A percentile compares a stretch with the other conserved stretches of the same genome.
phyloP scores from a whole-genome alignment of 2,797 vertebrate genomes.

The Spondyliosoma cantharus region DNA sequence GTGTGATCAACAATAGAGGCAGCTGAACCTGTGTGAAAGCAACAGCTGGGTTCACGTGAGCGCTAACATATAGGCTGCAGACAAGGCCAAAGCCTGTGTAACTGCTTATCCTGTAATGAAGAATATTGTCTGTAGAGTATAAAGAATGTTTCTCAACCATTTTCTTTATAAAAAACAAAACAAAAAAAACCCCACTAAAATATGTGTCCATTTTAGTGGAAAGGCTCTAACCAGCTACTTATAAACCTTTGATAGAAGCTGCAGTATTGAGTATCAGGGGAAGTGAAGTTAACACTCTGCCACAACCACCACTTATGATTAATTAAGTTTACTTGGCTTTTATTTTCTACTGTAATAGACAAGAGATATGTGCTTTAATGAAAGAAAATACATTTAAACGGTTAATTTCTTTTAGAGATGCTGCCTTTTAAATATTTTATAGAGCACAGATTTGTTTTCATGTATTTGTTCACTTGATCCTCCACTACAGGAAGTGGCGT shows the following conservation, averaged over 20 bases:
- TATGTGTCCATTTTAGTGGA: not conserved
- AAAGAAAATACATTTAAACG: not conserved
- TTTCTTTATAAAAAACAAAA: not conserved
- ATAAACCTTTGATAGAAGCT: not conserved
- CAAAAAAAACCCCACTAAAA: not conserved
- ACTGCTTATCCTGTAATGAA: not conserved
- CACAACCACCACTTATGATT: not conserved
- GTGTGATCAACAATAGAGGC: not conserved
- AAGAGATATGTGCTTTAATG: not conserved
- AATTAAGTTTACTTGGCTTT: not conserved
- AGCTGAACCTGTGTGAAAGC: not conserved
- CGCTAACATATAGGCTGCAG: not conserved
- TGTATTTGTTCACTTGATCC: not conserved
- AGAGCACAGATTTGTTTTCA: not conserved
- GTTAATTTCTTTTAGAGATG: not conserved
- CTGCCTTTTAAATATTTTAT: too few species aligned
- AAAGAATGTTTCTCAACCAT: not conserved
- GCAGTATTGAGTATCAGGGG: not conserved
- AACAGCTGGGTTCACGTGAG: not conserved
- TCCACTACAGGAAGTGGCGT: not conserved
- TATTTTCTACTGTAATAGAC: not conserved
- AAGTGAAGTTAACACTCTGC: not conserved
- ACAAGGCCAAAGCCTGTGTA: too few species aligned
- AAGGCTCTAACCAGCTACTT: not conserved
- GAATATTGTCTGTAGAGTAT: too few species aligned